Evolutionary conservation across 1,140 invertebrate genomes (phyloP), one percentile per base, ranked within the genome.

Genomic region (Pygmarrhopalites habei): DNA sequence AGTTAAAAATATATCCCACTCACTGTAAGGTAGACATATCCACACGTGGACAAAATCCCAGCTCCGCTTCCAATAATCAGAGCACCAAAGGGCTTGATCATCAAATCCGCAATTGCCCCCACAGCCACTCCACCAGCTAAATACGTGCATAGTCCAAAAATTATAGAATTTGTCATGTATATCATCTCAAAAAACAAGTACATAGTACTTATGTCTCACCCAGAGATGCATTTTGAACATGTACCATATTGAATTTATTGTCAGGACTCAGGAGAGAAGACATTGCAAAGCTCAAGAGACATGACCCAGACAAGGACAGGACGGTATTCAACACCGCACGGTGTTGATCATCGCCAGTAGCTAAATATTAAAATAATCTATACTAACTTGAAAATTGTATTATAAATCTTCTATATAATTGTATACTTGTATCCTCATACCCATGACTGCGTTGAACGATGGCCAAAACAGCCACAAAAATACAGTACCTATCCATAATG

Each of bases 391-490:
- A n/a, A n/a, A n/a, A n/a, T n/a, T n/a, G n/a, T n/a, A n/a, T n/a
- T n/a, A n/a, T n/a, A n/a, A n/a, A n/a, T n/a, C n/a, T n/a, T n/a
- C n/a, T n/a, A n/a, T n/a, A n/a, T n/a, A n/a, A n/a, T n/a, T n/a
- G n/a, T n/a, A n/a, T n/a, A n/a, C n/a, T n/a, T n/a, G n/a, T n/a
- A n/a, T n/a, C n/a, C n/a, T n/a, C n/a, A n/a, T n/a, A n/a, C n/a
- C 79, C 7, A 89, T 79, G 0, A 85, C 90, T 1, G 87, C 87
- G 77, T 97, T 98, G 77, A 97, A 97, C 64, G 90, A 93, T 1
- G 95, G 95, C 92, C 93, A 97, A 75, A 90, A 97, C 53, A 95
- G 78, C 92, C 92, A 97, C 15, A 98, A 80, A 75, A 97, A 96
- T 17, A 95, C 77, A 1, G 92, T 92, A 62, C 91, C 90, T 92